A percentile compares a stretch with the other conserved stretches of the same genome.
phyloP scores from a whole-genome alignment of 2,113 vertebrate genomes.

The Silurus meridionalis region DNA sequence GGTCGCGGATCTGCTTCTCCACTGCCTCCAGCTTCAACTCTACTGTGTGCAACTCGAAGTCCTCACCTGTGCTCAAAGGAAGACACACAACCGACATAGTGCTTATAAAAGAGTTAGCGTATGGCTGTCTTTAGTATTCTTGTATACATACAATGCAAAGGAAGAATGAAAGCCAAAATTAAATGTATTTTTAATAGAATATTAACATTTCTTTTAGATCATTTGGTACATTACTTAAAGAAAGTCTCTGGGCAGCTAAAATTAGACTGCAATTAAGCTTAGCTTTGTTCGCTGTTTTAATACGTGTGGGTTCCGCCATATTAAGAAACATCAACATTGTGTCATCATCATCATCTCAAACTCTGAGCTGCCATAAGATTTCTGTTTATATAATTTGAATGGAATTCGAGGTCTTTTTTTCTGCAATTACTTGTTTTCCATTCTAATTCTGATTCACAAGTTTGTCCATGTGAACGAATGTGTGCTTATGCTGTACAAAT shows the following conservation, averaged over 20 bases:
- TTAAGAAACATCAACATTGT: neutral
- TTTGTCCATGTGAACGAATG: neutral
- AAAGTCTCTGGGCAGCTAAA: neutral
- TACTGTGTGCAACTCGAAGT: too few species aligned
- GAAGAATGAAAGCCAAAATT: neutral
- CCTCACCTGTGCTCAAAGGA: too few species aligned
- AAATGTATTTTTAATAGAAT: neutral
- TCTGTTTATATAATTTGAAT: neutral
- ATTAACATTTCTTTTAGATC: neutral
- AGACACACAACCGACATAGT: too few species aligned
- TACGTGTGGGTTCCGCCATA: neutral
- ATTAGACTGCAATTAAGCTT: neutral
- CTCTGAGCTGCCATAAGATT: neutral
- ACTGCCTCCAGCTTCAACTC: too few species aligned
- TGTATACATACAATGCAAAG: neutral
- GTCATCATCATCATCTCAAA: neutral
- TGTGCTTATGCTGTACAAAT: neutral
- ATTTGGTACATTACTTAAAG: neutral
- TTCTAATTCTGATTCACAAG: too few species aligned
- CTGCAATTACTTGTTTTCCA: neutral
- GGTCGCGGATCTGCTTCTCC: too few species aligned
- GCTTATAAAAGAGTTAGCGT: neutral
- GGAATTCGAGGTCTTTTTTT: neutral
- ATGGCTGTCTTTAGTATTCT: neutral
- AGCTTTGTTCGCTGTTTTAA: neutral